Conservation (phyloP, 2,113 vertebrate species). For the Peucedramus taeniatus region DNA sequence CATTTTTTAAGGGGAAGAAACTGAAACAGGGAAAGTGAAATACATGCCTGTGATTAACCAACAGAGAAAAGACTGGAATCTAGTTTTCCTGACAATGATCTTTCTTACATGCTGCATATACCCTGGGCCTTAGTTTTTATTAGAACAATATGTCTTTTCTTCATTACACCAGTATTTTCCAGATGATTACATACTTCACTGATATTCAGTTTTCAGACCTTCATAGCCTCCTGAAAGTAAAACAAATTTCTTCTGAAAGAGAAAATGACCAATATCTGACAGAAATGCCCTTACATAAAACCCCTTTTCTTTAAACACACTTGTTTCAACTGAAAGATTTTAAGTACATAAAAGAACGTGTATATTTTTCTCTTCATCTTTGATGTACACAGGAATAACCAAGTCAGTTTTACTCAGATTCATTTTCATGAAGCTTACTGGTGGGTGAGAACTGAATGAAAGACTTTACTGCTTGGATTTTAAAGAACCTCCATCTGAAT, state of each 20-base stretch:
- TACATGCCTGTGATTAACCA: background rate
- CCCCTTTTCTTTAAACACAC: background rate
- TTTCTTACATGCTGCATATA: background rate
- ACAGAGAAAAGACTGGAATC: background rate
- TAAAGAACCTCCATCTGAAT: background rate
- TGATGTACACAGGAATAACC: background rate
- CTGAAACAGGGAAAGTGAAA: background rate
- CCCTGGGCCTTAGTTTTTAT: background rate
- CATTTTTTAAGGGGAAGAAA: background rate
- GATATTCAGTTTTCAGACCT: background rate
- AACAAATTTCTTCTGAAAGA: background rate
- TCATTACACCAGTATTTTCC: background rate
- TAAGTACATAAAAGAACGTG: background rate
- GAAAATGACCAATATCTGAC: background rate
- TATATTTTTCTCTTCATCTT: background rate
- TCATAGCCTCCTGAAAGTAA: background rate
- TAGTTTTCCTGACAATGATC: background rate
- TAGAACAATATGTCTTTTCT: conserved; percentile 26
- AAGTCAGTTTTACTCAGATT: background rate
- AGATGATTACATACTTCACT: background rate
- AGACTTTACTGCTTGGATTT: background rate
- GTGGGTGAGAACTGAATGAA: background rate
- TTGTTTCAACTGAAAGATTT: background rate
- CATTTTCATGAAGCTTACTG: background rate
- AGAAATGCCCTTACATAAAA: background rate